Evolutionary conservation across 2,113 vertebrate species (phyloP).

Genomic region (Orthonyx spaldingii): DNA sequence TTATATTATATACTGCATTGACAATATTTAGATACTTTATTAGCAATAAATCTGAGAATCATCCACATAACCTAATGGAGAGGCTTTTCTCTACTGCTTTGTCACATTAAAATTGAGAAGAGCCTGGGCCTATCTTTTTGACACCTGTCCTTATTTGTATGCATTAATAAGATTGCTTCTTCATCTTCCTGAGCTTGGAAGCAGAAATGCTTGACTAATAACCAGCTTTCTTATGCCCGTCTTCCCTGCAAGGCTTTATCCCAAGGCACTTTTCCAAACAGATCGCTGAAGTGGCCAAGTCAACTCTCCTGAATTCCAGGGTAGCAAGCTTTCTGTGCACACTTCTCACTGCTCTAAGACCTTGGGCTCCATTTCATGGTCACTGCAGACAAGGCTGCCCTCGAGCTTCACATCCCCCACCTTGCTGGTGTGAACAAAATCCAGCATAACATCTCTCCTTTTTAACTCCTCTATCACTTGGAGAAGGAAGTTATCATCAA

Average conservation of each 20-base stretch:
- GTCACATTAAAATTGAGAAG: background rate
- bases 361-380: background rate
- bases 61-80: no score
- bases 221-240: background rate
- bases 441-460: background rate
- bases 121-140: background rate
- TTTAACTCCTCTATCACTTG: background rate
- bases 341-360: background rate
- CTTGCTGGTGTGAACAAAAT: background rate
- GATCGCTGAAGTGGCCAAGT: background rate
- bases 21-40: background rate
- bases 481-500: background rate
- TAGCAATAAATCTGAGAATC: background rate
- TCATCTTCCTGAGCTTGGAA: background rate
- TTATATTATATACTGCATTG: background rate
- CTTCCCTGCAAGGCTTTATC: background rate
- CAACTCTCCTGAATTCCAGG: background rate
- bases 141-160: background rate
- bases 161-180: background rate
- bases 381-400: background rate
- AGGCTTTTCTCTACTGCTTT: background rate
- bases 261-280: background rate
- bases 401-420: background rate
- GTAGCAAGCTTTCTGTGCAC: rapidly evolving
- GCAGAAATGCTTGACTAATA: background rate